Percentiles rank a stretch among this genome's conserved stretches.
Evolutionary conservation across 2,113 vertebrate genomes (phyloP).

Genomic region (Neoarius graeffei): DNA sequence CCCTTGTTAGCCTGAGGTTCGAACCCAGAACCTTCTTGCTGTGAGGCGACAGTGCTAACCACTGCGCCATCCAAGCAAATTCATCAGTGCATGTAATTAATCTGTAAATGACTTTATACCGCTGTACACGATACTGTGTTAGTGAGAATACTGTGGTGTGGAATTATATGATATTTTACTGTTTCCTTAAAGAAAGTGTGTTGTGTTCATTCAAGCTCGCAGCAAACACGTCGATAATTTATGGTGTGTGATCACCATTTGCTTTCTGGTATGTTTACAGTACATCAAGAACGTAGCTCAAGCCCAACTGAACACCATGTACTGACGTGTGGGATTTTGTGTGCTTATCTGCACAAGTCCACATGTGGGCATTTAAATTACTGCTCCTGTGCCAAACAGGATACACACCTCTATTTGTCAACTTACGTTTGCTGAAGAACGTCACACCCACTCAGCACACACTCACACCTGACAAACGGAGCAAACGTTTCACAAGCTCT

Average conservation of each 20-base stretch:
- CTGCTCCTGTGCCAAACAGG: constrained; percentile 24
- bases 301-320: background rate
- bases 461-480: background rate
- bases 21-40: too few relatives aligned
- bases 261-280: background rate
- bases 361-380: background rate
- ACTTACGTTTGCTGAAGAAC: constrained; percentile 9
- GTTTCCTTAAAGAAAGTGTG: background rate
- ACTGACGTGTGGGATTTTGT: background rate
- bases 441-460: constrained; percentile 3
- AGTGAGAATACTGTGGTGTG: background rate
- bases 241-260: background rate
- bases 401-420: background rate
- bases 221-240: background rate
- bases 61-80: too few relatives aligned
- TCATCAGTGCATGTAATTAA: background rate
- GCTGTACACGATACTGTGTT: background rate
- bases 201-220: too few relatives aligned
- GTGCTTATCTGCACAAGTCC: background rate
- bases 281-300: background rate
- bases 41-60: too few relatives aligned
- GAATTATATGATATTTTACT: background rate
- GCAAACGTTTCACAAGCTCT: background rate
- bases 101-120: background rate
- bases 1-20: too few relatives aligned